These are phyloP conservation scores for Scelioninae gen. 1 DNA, from an alignment of 2,888 invertebrate genomes.

Conservation along the genomic window DNA sequence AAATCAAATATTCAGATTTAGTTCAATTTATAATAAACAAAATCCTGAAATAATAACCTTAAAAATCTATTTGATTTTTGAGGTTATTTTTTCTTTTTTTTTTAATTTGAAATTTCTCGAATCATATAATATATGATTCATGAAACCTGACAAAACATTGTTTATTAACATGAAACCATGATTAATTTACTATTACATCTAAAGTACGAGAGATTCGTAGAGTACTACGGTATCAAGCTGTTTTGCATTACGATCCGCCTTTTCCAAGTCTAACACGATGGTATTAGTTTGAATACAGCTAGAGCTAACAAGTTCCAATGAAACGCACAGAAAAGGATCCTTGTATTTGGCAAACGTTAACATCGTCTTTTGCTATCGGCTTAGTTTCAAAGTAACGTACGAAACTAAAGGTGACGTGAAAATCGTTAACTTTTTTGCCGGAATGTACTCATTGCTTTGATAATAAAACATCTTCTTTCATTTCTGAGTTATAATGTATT, in stretches of 20 bases:
- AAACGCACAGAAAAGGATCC: slow-evolving; percentile 25
- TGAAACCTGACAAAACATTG: too few relatives aligned
- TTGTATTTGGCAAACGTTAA: slow-evolving; percentile 50
- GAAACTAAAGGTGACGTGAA: background rate
- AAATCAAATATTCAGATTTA: too few relatives aligned
- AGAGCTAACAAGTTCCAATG: slow-evolving; percentile 26
- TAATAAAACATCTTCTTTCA: background rate
- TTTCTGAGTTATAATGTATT: background rate
- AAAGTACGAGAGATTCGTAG: too few relatives aligned
- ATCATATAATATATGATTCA: too few relatives aligned
- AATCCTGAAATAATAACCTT: too few relatives aligned
- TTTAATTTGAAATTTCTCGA: too few relatives aligned
- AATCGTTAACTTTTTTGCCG: background rate
- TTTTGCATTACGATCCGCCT: slow-evolving; percentile 57
- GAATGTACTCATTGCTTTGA: background rate
- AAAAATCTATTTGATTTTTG: too few relatives aligned
- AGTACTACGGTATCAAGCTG: slow-evolving; percentile 27
- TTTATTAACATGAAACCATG: too few relatives aligned
- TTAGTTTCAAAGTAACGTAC: slow-evolving; percentile 11
- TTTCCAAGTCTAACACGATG: slow-evolving; percentile 45
- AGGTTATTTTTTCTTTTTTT: too few relatives aligned
- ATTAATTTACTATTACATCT: too few relatives aligned
- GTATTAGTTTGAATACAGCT: slow-evolving; percentile 12
- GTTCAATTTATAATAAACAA: too few relatives aligned
- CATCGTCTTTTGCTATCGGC: slow-evolving; percentile 19